These are phyloP conservation scores for human DNA, from an alignment of 2,113 vertebrate genomes.

Conservation along the genomic window GRCh38 chrX:141324001-141324500, in stretches of 20 bases:
- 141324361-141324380: not conserved
- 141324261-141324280: not conserved
- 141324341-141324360: not conserved
- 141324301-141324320: not conserved
- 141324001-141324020: too few relatives aligned
- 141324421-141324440: not conserved
- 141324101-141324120: too few relatives aligned
- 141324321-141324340: not conserved
- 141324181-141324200: too few relatives aligned
- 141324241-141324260: not conserved
- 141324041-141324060: too few relatives aligned
- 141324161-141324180: too few relatives aligned
- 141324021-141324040: too few relatives aligned
- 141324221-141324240: not conserved
- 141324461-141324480: not conserved
- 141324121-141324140: too few relatives aligned
- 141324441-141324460: not conserved
- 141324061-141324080: too few relatives aligned
- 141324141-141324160: too few relatives aligned
- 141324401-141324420: not conserved
- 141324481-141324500: not conserved
- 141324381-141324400: not conserved
- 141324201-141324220: not conserved
- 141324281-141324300: not conserved
- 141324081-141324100: too few relatives aligned